A percentile compares a stretch with the other conserved stretches of the same genome.
These are phyloP conservation scores for Ianthella basta DNA, from an alignment of 37 sponge, comb jelly and placozoan genomes.

Conservation along the genomic window DNA sequence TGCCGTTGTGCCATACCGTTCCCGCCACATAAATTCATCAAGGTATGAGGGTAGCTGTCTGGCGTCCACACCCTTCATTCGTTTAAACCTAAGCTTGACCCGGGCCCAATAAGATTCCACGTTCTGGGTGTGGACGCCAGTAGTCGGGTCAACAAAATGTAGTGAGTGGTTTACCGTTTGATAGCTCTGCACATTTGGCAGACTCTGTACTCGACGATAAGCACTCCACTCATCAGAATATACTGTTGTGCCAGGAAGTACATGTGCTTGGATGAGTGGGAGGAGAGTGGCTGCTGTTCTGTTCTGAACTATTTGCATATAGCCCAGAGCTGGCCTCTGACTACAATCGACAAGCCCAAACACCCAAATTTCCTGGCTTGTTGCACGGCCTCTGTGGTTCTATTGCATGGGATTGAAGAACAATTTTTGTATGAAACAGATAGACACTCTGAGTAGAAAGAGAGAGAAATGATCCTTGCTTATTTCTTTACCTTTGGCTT, in stretches of 20 bases:
- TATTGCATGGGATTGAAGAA: conserved; percentile 6
- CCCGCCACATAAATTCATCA: conserved; percentile 24
- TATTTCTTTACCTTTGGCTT: conserved; percentile 46
- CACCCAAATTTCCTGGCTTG: conserved; percentile 60
- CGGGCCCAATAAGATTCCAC: conserved; percentile 72
- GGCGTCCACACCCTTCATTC: too few relatives aligned
- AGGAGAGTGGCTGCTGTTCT: conserved; percentile 67
- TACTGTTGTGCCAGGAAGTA: conserved; percentile 43
- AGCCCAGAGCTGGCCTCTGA: conserved; percentile 40
- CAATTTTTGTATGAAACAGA: background rate
- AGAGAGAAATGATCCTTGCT: too few relatives aligned
- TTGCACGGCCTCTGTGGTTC: conserved; percentile 54
- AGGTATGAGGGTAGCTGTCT: background rate
- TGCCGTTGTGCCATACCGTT: background rate
- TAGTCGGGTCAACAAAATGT: conserved; percentile 58
- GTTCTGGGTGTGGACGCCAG: conserved; percentile 68
- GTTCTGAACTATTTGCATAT: conserved; percentile 57
- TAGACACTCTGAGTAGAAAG: too few relatives aligned
- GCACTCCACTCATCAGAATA: conserved; percentile 69
- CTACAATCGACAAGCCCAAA: conserved; percentile 67
- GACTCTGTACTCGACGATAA: conserved; percentile 34
- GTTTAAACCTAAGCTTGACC: conserved; percentile 56
- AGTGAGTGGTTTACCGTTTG: conserved; percentile 60
- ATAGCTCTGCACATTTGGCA: conserved; percentile 45
- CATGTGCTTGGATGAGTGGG: conserved; percentile 58